Evolutionary conservation across 2,888 invertebrate species (phyloP).

Genomic region (Epistrophe eligans): DNA sequence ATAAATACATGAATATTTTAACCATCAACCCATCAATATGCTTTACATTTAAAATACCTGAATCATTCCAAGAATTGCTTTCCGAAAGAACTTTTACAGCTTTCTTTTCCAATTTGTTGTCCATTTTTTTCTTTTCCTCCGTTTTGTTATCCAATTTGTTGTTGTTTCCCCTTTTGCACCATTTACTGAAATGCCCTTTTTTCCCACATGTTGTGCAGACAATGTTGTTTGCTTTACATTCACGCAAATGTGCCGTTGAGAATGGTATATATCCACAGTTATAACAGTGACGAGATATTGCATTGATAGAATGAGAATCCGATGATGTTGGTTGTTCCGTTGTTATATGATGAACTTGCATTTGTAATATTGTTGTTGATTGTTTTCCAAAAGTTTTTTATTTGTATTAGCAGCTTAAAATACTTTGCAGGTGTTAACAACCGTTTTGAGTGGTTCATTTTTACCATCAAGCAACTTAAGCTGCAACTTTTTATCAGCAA

Average conservation of each 20-base stretch:
- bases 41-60: conserved; percentile 31
- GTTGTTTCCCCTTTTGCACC: too few species aligned
- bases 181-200: too few species aligned
- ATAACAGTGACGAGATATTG: too few species aligned
- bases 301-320: too few species aligned
- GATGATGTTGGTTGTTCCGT: too few species aligned
- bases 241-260: too few species aligned
- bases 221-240: too few species aligned
- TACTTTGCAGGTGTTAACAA: conserved; percentile 69
- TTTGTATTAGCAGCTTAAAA: conserved; percentile 61
- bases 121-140: neutral
- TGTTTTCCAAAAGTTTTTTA: conserved; percentile 59
- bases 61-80: neutral
- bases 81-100: neutral
- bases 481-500: conserved; percentile 71
- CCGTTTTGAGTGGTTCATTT: conserved; percentile 57
- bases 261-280: too few species aligned
- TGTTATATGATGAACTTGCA: neutral
- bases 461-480: conserved; percentile 70
- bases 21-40: conserved; percentile 27
- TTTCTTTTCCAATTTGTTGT: neutral
- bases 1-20: conserved; percentile 14
- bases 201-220: too few species aligned
- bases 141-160: neutral
- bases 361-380: conserved; percentile 31